Evolutionary conservation across 2,888 invertebrate species (phyloP).

Genomic region (Caenorhabditis becei): DNA sequence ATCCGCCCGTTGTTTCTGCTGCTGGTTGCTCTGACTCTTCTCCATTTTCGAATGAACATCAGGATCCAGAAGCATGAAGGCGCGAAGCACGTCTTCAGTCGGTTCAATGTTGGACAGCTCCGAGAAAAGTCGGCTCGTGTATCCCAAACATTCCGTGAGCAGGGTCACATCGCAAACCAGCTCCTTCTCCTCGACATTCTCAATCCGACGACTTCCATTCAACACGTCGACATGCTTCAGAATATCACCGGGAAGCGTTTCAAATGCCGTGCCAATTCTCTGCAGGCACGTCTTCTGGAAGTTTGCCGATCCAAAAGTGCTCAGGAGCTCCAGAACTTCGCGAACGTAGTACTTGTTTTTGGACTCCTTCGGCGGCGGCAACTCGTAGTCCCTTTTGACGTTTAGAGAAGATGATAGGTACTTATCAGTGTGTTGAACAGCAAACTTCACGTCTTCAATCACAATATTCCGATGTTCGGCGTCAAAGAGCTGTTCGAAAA

Average conservation of each 20-base stretch:
- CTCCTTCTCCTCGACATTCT: constrained; percentile 3
- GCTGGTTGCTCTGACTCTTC: neutral
- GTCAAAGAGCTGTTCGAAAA: constrained; percentile 16
- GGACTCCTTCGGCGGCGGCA: neutral
- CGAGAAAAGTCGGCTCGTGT: constrained; percentile 22
- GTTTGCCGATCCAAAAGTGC: constrained; percentile 24
- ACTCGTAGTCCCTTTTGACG: constrained; percentile 1
- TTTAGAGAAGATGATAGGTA: constrained; percentile 19
- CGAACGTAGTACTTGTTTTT: neutral
- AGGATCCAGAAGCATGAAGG: constrained; percentile 33
- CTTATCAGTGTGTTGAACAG: constrained; percentile 33
- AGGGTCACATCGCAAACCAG: constrained; percentile 14
- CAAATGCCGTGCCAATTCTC: constrained; percentile 11
- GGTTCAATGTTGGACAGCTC: neutral
- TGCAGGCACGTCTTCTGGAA: constrained; percentile 33
- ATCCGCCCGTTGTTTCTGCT: constrained; percentile 1
- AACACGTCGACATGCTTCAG: constrained; percentile 27
- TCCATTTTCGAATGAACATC: constrained; percentile 1
- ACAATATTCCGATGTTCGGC: neutral
- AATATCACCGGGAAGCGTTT: constrained; percentile 4
- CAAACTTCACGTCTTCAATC: neutral
- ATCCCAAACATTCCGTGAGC: constrained; percentile 37
- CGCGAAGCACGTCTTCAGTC: constrained; percentile 8
- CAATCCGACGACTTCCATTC: neutral
- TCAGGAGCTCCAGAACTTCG: constrained; percentile 5